phyloP scores from a whole-genome alignment of 1,140 invertebrate species.

The Campodea augens region DNA sequence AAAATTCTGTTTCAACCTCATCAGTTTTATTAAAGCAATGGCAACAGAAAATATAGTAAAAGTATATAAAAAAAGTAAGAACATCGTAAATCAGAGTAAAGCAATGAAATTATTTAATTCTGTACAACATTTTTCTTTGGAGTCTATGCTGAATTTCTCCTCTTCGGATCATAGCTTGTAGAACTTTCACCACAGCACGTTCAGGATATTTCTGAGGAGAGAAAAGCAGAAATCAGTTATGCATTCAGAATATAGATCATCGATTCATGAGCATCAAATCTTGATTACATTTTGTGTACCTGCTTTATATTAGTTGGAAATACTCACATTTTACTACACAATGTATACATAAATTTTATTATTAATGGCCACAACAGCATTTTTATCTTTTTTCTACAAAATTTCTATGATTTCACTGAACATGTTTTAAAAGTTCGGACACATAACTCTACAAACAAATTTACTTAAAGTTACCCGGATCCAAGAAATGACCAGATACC shows the following conservation, averaged over 20 bases:
- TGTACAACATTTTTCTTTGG: constrained; percentile 92
- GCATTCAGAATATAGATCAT: background rate
- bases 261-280: too few relatives aligned
- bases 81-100: background rate
- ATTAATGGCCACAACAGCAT: too few relatives aligned
- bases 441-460: background rate
- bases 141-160: constrained; percentile 89
- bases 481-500: too few relatives aligned
- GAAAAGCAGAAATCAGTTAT: constrained; percentile 8
- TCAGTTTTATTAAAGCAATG: too few relatives aligned
- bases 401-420: background rate
- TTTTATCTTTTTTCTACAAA: too few relatives aligned
- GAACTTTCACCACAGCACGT: constrained; percentile 66
- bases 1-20: too few relatives aligned
- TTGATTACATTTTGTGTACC: too few relatives aligned
- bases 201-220: constrained; percentile 65
- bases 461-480: too few relatives aligned
- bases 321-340: too few relatives aligned
- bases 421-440: background rate
- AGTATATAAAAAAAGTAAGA: background rate
- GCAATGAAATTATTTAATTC: constrained; percentile 40
- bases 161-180: constrained; percentile 79
- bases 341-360: too few relatives aligned
- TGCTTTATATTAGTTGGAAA: too few relatives aligned
- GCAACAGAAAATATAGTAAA: too few relatives aligned